Evolutionary conservation across 2,888 invertebrate species (phyloP), one percentile per base, ranked within the genome.

Genomic region (Platycnemis pennipes): DNA sequence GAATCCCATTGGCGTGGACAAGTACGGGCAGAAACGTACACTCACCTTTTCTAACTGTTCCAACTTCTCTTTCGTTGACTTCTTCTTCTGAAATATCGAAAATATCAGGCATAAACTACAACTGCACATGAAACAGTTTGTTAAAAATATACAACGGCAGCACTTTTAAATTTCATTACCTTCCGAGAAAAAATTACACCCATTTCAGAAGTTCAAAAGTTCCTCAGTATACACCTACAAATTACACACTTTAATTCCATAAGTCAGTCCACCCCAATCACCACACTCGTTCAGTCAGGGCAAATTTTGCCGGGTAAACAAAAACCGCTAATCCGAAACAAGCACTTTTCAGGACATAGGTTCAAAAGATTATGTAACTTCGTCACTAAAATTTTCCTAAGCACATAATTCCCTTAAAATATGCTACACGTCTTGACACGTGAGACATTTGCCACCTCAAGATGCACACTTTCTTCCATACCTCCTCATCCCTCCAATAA

Each of bases 21-120:
- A 85, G 77, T 44, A 63, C 53, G 13, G 22, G 31, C 88, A 85
- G 42, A n/a, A 19, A 22, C 13, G 86, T 77, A 87, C 88, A 95
- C 96, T 96, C 96, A 97, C 97, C 95, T 97, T 97, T 96, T 98
- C 98, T 95, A 99, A 97, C 95, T 97, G 97, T 96, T 98, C 98
- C 95, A 99, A 97, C 88, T 96, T 95, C 95, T 97, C 96, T 94
- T 96, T 96, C 1, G 97, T 97, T 37, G 97, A 97, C 95, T 97
- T 97, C 96, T 97, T 97, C 96, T 97, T 97, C 97, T 97, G 95
- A 96, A 96, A 96, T 94, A 89, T 95, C 95, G 26, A 63, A 42
- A 2, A 77, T 77, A 44, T 63, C 26, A 44, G 77, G 13, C 8
- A n/a, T 31, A 95, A 69, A 69, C 31, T 94, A 56, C 94, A 69